These are phyloP conservation scores for Tyrannus savana DNA, from an alignment of 2,113 vertebrate species.

Conservation along the genomic window DNA sequence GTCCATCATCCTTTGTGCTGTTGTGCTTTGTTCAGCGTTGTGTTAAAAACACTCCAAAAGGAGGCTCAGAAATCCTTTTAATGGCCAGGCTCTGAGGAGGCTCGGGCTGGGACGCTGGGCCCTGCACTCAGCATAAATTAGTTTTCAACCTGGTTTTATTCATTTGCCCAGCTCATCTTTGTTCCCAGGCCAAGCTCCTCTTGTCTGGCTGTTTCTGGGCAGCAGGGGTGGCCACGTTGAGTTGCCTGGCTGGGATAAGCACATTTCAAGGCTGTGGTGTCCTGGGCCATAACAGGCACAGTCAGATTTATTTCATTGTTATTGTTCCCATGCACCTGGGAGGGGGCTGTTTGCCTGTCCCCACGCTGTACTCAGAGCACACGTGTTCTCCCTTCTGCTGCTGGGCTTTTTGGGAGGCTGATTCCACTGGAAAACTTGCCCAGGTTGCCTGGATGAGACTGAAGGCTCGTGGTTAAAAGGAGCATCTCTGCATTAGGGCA, in stretches of 20 bases:
- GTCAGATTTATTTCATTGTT: background rate
- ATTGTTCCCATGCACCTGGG: background rate
- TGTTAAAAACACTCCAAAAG: background rate
- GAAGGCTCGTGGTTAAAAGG: background rate
- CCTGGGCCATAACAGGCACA: background rate
- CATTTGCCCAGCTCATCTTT: background rate
- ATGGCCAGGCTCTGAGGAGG: background rate
- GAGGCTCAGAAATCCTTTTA: background rate
- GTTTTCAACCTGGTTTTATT: background rate
- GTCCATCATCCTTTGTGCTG: background rate
- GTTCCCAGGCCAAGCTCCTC: background rate
- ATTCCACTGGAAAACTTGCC: background rate
- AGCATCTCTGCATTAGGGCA: background rate
- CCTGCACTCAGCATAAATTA: background rate
- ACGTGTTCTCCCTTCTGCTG: rapidly evolving
- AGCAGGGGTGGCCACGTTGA: rapidly evolving
- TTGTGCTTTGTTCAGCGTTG: background rate
- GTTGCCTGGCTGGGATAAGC: background rate
- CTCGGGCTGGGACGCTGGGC: background rate
- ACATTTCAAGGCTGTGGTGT: background rate
- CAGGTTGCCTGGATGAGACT: background rate
- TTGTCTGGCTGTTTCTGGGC: background rate
- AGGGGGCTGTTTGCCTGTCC: background rate
- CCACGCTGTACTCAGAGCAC: rapidly evolving
- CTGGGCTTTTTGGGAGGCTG: background rate